Evolutionary conservation across 1,140 invertebrate genomes (phyloP), one percentile per base, ranked within the genome.

Genomic region (Pogonomyrmex barbatus): DNA sequence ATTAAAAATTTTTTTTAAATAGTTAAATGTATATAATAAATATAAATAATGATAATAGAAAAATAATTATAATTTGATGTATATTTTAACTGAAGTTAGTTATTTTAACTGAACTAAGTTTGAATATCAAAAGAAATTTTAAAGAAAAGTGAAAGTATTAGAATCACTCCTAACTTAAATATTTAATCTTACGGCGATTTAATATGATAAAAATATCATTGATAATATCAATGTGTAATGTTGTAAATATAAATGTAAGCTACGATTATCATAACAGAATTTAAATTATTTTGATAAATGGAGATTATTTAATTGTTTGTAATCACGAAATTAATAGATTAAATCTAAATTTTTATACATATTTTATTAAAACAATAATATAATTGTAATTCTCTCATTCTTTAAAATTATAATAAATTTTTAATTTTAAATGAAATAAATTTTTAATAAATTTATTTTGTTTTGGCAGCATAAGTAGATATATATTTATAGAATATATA

Each of bases 61-160:
- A 30, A 17, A 52, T 52, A 52, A 71, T 24, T 14, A n/a, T 39
- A 56, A 73, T 1, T 39, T 33, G 14, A 63, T 65, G 1, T 52
- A 14, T 17, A 52, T 71, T 54, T 39, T 4, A 8, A 24, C 3
- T 54, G 2, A 39, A 39, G n/a, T n/a, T n/a, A n/a, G n/a, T n/a
- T 17, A 52, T 71, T 54, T 39, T 4, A 8, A 24, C 3, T 54
- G 2, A 39, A 39, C n/a, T 70, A 3, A 2, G 24, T 58, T 36
- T 45, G 6, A 39, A 54, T 9, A 8, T 0, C 2, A 30, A 42
- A 58, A 54, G 5, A 63, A 62, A 62, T 58, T 17, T 2, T 36
- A 8, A n/a, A 63, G 10, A 17, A 77, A 77, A 77, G 42, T 77
- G 30, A 63, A 77, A 62, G 14, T 62, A 14, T 45, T 30, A 36